These are phyloP conservation scores for Nixonia krombeini DNA, from an alignment of 1,140 invertebrate species.

Conservation along the genomic window DNA sequence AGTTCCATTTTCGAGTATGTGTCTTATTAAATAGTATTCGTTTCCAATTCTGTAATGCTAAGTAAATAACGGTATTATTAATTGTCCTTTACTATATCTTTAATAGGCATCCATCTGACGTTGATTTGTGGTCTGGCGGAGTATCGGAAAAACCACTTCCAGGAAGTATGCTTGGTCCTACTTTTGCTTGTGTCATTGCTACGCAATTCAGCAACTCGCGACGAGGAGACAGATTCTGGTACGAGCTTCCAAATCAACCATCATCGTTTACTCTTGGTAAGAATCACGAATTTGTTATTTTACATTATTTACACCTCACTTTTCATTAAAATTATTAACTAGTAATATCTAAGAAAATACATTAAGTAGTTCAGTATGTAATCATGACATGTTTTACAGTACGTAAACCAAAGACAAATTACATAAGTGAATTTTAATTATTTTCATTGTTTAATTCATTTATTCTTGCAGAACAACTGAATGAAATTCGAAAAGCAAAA, in stretches of 20 bases:
- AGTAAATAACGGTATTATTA: too few relatives aligned
- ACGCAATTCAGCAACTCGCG: slow-evolving; percentile 95
- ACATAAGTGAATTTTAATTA: too few relatives aligned
- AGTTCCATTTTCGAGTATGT: slow-evolving; percentile 82
- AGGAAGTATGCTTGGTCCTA: slow-evolving; percentile 93
- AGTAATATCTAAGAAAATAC: too few relatives aligned
- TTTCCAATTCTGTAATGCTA: neutral
- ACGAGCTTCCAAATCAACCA: slow-evolving; percentile 92
- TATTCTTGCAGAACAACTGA: slow-evolving; percentile 85
- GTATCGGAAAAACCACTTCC: slow-evolving; percentile 90
- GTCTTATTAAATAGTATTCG: too few relatives aligned
- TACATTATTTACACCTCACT: too few relatives aligned
- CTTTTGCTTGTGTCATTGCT: slow-evolving; percentile 96
- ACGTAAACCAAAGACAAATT: too few relatives aligned
- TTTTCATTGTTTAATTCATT: too few relatives aligned
- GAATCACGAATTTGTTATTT: too few relatives aligned
- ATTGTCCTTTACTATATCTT: too few relatives aligned
- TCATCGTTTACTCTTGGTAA: slow-evolving; percentile 87
- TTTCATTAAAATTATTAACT: too few relatives aligned
- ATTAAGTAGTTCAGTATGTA: too few relatives aligned
- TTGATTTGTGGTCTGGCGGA: slow-evolving; percentile 94
- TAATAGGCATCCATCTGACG: slow-evolving; percentile 83
- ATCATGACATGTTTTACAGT: too few relatives aligned
- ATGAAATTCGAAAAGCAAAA: slow-evolving; percentile 89
- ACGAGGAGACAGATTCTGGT: slow-evolving; percentile 96